Evolutionary conservation across 2,888 invertebrate genomes (phyloP).

Genomic region (Ormyrus labotus): DNA sequence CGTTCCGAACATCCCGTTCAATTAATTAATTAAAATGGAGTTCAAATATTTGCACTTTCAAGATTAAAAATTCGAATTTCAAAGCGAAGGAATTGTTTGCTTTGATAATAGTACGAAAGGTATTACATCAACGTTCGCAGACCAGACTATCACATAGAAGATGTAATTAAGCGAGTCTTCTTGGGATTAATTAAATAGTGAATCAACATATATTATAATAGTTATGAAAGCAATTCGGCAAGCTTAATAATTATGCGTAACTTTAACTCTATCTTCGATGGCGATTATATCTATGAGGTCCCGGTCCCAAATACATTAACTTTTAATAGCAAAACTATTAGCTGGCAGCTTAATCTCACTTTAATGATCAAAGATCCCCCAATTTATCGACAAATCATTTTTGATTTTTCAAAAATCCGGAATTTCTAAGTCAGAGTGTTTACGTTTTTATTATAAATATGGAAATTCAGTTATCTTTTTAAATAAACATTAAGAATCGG

Average conservation of each 20-base stretch:
- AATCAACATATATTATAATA: conserved; percentile 34
- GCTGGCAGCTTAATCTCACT: too few relatives aligned
- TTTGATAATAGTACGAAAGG: background rate
- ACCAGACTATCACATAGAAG: conserved; percentile 3
- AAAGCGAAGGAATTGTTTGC: background rate
- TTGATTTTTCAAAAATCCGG: too few relatives aligned
- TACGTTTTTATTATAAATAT: too few relatives aligned
- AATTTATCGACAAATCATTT: too few relatives aligned
- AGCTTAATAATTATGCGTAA: conserved; percentile 16
- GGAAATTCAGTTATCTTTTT: too few relatives aligned
- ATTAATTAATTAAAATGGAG: too few relatives aligned
- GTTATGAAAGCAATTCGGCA: conserved; percentile 35
- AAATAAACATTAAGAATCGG: too few relatives aligned
- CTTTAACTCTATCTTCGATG: background rate
- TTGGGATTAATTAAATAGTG: conserved; percentile 34
- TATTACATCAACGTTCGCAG: background rate
- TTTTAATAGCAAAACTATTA: too few relatives aligned
- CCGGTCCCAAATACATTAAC: too few relatives aligned
- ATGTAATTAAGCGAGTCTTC: conserved; percentile 33
- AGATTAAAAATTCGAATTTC: background rate
- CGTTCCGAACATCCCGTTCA: too few relatives aligned
- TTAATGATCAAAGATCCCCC: too few relatives aligned
- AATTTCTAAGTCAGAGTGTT: too few relatives aligned
- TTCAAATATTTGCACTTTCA: background rate
- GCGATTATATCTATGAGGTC: background rate